These are phyloP conservation scores for Emydocephalus ijimae DNA, from an alignment of 2,113 vertebrate genomes.

Conservation along the genomic window DNA sequence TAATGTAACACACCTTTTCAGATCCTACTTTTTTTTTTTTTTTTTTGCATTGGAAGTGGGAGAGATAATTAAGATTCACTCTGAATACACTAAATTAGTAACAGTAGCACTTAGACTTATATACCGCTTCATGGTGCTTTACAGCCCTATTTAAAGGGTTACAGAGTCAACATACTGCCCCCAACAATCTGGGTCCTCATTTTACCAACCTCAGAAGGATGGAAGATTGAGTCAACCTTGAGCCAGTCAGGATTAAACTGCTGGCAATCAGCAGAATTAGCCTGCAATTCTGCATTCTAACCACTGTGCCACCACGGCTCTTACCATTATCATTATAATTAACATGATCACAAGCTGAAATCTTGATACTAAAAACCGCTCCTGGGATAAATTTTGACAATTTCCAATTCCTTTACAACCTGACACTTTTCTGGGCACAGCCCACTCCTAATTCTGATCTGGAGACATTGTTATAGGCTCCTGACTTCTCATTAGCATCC, in stretches of 20 bases:
- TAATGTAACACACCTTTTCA: neutral
- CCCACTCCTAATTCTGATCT: slow-evolving; percentile 64
- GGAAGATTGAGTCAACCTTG: neutral
- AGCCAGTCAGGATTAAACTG: neutral
- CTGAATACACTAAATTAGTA: neutral
- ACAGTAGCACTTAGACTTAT: neutral
- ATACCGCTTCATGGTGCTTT: neutral
- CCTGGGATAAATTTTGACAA: neutral
- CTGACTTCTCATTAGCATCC: slow-evolving; percentile 63
- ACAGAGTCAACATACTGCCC: neutral
- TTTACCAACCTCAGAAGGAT: neutral
- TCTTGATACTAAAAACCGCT: neutral
- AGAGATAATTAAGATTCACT: neutral
- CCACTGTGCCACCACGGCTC: neutral
- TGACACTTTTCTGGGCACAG: neutral
- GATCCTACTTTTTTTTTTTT: neutral
- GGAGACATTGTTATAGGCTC: slow-evolving; percentile 65
- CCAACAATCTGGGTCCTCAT: neutral
- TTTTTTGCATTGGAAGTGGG: neutral
- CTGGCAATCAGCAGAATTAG: neutral
- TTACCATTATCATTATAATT: neutral
- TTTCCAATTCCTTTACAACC: neutral
- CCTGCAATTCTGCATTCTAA: neutral
- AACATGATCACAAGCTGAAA: neutral
- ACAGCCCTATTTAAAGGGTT: neutral